Evolutionary conservation across 2,113 vertebrate species (phyloP), one percentile per base, ranked within the genome.

Genomic region (Sturnus vulgaris): DNA sequence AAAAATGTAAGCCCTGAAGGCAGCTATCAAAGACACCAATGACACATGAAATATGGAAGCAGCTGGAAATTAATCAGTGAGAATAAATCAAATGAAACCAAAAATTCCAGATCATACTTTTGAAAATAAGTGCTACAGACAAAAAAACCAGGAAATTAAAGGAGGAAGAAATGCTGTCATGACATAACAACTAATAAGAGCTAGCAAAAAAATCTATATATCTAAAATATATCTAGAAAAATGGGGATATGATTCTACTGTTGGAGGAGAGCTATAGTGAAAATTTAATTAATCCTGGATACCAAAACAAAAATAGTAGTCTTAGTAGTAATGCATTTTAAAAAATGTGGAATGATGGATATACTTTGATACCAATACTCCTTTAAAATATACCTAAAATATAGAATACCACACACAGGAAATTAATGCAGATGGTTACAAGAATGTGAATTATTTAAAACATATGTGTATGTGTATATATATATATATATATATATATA

Each of bases 21-120:
- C 55, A 82, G 25, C 25, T 79, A 69, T 90, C 61, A 90, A 72
- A 91, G 69, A 68, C 28, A 57, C 7, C 61, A 64, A 33, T 49
- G 77, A 50, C 39, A 91, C 28, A 57, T 50, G 63, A 79, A 92
- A 90, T 90, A 89, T n/a, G 35, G 60, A 94, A 93, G 79, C 61
- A 95, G 69, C 35, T 80, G 65, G 81, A 96, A 91, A 92, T 91
- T 92, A 92, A 93, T 82, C 53, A 85, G 31, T 61, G 37, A 72
- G 31, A 94, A 71, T 59, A 86, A 89, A 93, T 88, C 52, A 84
- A 64, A 86, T 0, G 2, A 84, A 94, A 81, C 7, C 6, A 5
- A 66, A 65, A 91, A 84, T 57, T 92, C 31, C 21, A 61, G 31
- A 50, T 19, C 27, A 72, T 69, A 53, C 40, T 25, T 75, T 64